Conservation (phyloP, 2,888 invertebrate species). For the Cinara cedri region DNA sequence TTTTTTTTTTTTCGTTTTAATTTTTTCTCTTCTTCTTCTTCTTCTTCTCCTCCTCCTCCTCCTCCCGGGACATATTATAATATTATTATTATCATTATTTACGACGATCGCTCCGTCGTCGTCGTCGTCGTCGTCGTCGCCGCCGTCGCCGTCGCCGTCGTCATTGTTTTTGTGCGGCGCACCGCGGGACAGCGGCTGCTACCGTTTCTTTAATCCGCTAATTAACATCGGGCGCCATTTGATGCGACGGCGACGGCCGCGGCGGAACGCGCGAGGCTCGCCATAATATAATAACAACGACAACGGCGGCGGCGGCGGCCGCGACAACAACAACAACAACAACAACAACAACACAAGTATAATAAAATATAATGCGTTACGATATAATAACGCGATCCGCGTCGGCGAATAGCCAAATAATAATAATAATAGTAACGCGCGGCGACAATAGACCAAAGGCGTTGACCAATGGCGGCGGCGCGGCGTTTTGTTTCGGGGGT, state of each 20-base stretch:
- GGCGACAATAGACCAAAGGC: slow-evolving; percentile 44
- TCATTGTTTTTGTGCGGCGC: slow-evolving; percentile 43
- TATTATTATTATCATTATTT: background rate
- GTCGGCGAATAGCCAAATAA: background rate
- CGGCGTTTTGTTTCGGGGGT: no score
- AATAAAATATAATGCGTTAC: no score
- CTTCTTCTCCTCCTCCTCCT: no score
- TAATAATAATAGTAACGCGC: background rate
- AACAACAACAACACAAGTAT: no score
- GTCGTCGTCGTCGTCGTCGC: slow-evolving; percentile 27
- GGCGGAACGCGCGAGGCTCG: background rate
- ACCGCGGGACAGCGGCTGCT: slow-evolving; percentile 51
- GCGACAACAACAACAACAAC: slow-evolving; percentile 2
- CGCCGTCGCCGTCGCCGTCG: slow-evolving; percentile 16
- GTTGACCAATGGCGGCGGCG: slow-evolving; percentile 41
- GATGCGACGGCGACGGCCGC: slow-evolving; percentile 2
- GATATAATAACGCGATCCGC: no score
- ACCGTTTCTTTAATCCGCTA: slow-evolving; percentile 57
- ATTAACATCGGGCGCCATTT: slow-evolving; percentile 56
- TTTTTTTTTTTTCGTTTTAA: background rate
- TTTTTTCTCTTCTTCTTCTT: background rate
- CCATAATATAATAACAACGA: no score
- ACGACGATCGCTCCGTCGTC: slow-evolving; percentile 3
- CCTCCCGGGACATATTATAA: background rate
- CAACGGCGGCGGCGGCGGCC: background rate